These are phyloP conservation scores for Cyprinella venusta DNA, from an alignment of 2,797 vertebrate genomes.

Conservation along the genomic window DNA sequence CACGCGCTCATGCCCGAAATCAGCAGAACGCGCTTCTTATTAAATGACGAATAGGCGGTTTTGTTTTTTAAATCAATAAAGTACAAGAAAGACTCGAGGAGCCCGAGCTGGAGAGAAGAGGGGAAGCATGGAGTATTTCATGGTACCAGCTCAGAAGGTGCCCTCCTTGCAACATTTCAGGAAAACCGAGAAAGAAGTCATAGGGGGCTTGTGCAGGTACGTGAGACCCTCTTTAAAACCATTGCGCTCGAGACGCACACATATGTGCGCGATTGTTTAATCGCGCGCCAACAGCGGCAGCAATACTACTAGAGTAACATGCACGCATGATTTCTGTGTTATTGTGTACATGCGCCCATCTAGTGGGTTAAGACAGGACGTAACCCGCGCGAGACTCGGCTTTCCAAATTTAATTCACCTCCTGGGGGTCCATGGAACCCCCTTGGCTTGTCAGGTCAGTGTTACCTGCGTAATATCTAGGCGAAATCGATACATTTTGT, in stretches of 20 bases:
- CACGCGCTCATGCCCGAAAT: conserved; percentile 61
- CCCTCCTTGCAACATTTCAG: conserved; percentile 96
- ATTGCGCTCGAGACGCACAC: background rate
- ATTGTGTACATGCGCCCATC: conserved; percentile 75
- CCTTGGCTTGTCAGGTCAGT: background rate
- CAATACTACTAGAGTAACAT: conserved; percentile 62
- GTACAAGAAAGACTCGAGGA: conserved; percentile 54
- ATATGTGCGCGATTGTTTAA: conserved; percentile 55
- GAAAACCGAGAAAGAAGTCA: conserved; percentile 98
- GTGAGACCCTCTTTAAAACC: conserved; percentile 68
- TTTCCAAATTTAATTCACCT: conserved; percentile 38
- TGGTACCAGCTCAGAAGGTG: conserved; percentile 98
- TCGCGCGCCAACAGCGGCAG: conserved; percentile 64
- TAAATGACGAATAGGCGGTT: conserved; percentile 46
- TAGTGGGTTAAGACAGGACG: conserved; percentile 51
- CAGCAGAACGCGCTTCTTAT: background rate
- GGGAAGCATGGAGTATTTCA: conserved; percentile 96
- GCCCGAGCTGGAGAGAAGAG: conserved; percentile 74
- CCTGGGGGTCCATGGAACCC: conserved; percentile 43
- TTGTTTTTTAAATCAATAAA: conserved; percentile 18
- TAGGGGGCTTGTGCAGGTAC: conserved; percentile 96
- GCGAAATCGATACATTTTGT: conserved; percentile 75
- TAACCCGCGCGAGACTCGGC: conserved; percentile 24
- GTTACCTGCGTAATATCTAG: conserved; percentile 63
- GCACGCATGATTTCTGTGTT: conserved; percentile 75